A percentile compares a stretch with the other conserved stretches of the same genome.
Conservation (phyloP, 2,797 vertebrate species). For the Synaphobranchus kaupii region DNA sequence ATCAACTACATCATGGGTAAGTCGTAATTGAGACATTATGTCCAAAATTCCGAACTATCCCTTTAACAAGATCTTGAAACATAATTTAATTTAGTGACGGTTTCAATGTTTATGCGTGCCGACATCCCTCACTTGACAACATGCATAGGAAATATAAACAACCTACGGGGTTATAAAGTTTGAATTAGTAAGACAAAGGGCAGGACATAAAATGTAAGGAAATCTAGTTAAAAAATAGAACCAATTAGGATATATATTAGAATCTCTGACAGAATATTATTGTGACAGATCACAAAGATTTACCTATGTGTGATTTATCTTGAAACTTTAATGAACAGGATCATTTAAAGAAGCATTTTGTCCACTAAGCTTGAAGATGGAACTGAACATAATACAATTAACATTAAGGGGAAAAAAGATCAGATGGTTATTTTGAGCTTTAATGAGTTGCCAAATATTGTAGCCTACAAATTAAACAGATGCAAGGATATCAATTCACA, state of each 20-base stretch:
- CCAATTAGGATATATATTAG: no score
- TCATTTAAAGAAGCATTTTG: not conserved
- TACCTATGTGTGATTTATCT: not conserved
- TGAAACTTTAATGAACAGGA: not conserved
- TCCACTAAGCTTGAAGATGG: not conserved
- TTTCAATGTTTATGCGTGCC: no score
- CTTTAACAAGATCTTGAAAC: no score
- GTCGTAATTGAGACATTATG: no score
- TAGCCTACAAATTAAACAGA: not conserved
- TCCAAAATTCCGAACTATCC: no score
- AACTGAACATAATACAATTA: not conserved
- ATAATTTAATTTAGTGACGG: no score
- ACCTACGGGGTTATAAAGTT: no score
- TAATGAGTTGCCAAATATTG: not conserved
- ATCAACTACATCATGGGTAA: no score
- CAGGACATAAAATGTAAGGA: no score
- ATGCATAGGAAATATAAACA: no score
- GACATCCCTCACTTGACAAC: no score
- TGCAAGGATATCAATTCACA: not conserved
- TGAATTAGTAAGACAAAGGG: not conserved
- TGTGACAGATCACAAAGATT: not conserved
- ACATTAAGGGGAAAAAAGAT: not conserved
- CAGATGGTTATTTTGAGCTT: not conserved
- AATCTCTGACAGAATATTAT: not conserved
- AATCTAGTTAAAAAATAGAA: no score